Evolutionary conservation across 2,113 vertebrate species (phyloP).

Genomic region (Thryonomys swinderianus): DNA sequence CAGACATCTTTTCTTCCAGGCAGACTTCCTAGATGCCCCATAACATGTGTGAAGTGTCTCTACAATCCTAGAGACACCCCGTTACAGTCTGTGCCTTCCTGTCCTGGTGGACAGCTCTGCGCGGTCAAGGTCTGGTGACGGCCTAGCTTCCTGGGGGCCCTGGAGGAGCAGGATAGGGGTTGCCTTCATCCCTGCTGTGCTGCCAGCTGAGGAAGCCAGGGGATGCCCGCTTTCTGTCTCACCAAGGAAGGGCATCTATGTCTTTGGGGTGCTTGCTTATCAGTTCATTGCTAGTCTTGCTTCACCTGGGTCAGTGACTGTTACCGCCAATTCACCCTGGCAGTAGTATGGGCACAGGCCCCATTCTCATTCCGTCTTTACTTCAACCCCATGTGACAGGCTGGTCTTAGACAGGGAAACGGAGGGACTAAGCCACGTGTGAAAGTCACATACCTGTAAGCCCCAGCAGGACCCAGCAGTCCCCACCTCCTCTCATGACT

Average conservation of each 20-base stretch:
- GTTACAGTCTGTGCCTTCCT: not conserved
- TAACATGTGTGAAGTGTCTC: not conserved
- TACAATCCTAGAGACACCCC: not conserved
- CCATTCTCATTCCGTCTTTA: not conserved
- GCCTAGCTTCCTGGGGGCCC: not conserved
- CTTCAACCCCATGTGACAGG: not conserved
- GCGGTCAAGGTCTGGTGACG: not conserved
- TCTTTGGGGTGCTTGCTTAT: not conserved
- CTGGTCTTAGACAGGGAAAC: not conserved
- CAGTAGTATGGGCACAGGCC: not conserved
- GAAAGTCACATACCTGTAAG: not conserved
- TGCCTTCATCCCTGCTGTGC: not conserved
- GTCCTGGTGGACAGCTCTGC: not conserved
- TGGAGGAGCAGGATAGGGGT: not conserved
- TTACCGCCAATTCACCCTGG: too few relatives aligned
- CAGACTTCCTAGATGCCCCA: not conserved
- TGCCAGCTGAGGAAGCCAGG: not conserved
- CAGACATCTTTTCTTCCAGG: not conserved
- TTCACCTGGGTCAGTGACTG: not conserved
- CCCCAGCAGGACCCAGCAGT: not conserved
- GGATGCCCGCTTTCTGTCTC: not conserved
- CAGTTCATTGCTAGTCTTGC: not conserved
- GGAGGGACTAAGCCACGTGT: not conserved
- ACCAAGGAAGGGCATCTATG: not conserved
- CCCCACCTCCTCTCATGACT: slow-evolving; percentile 16